Base-by-base conservation (phyloP, 2,888 invertebrate species). In the Drosophila kanekoi region DNA sequence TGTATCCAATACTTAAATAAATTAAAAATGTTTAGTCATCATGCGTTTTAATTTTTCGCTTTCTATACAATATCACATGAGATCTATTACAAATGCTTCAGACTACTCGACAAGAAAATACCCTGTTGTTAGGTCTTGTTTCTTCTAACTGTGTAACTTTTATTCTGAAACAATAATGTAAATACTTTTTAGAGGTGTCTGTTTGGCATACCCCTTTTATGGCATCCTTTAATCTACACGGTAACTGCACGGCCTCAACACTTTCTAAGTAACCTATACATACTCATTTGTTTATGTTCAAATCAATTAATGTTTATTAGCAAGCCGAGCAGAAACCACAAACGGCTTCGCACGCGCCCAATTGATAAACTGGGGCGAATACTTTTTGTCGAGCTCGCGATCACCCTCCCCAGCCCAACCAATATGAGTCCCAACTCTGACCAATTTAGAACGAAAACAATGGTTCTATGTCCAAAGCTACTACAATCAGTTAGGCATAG, bases 251-350 rank as follows among this genome's bases (percentile, higher is more conserved):
- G 20, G 10, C 9, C 13, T 20, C 6, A 44, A 16, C 11, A 10
- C 18, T 33, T 37, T 37, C 4, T 9, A 33, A 32, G 3, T 16
- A 9, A 33, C 10, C 4, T 3, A 43, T 14, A 13, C 32, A 56
- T n/a, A 32, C 32, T 18, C 14, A 35, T 28, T 8, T 32, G 6
- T 52, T 38, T 40, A 35, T 45, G 16, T 47, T 35, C 33, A 59
- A 40, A 33, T 18, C 54, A 56, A 63, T 76, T 56, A 48, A 73
- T 63, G 40, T 52, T 52, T n/a, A 58, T 68, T 38, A 56, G 16
- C 37, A 37, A 28, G 13, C 10, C 11, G 9, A 4, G 13, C 11
- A n/a, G 8, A 4, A 41, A 68, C 49, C 49, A 14, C 57, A 57
- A n/a, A 5, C 4, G 14, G 9, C 35, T 41, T 41, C 51, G 20